These are phyloP conservation scores for Osmerus eperlanus DNA, from an alignment of 2,113 vertebrate genomes.

Conservation along the genomic window DNA sequence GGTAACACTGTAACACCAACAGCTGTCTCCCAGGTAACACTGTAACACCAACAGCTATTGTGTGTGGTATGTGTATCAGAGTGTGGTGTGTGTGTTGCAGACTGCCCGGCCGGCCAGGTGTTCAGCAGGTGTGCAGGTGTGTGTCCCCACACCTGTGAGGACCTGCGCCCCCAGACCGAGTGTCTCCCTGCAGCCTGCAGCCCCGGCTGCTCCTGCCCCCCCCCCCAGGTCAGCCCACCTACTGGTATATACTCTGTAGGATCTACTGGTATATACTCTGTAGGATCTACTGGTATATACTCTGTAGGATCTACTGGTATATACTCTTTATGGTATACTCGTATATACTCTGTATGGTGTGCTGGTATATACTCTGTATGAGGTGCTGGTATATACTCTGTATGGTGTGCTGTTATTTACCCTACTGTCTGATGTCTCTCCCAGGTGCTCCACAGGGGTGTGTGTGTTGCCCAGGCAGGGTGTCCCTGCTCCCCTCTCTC, in stretches of 20 bases:
- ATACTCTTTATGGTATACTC: too few relatives aligned
- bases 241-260: too few relatives aligned
- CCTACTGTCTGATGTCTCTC: background rate
- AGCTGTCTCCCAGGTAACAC: too few relatives aligned
- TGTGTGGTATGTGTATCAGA: background rate
- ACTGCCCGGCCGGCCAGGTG: conserved; percentile 72
- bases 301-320: too few relatives aligned
- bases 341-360: too few relatives aligned
- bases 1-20: too few relatives aligned
- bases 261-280: too few relatives aligned
- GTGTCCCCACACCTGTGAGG: conserved; percentile 77
- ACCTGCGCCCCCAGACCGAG: conserved; percentile 75
- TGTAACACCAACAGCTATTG: too few relatives aligned
- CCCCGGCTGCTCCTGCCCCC: conserved; percentile 64
- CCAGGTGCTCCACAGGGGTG: conserved; percentile 71
- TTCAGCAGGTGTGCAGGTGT: conserved; percentile 69
- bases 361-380: too few relatives aligned
- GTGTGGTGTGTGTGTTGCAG: conserved; percentile 55
- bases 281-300: too few relatives aligned
- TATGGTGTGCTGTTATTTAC: background rate
- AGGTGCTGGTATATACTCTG: background rate
- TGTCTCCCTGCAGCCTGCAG: conserved; percentile 64
- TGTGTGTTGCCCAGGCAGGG: conserved; percentile 57
- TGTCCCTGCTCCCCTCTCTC: conserved; percentile 73
- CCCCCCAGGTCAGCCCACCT: background rate